Evolutionary conservation across 2,888 invertebrate genomes (phyloP), one percentile per base, ranked within the genome.

Genomic region (Slavum lentiscoides): DNA sequence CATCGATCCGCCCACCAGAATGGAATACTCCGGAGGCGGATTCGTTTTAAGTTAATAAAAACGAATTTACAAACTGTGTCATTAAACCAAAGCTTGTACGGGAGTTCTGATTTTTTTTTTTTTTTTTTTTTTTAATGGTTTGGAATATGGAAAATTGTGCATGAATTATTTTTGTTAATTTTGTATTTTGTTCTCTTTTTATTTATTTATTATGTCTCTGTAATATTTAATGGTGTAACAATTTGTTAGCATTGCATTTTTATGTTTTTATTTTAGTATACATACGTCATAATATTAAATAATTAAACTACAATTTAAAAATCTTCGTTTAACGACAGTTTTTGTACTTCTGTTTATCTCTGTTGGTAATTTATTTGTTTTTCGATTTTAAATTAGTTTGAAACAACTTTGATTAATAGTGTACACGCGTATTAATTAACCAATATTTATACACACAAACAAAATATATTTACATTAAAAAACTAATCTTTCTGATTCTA

Each of bases 11-110:
- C 94, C 93, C 86, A 91, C 91, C 76, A 89, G 94, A 85, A 89
- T 93, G 82, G 96, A 96, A 87, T 93, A 92, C 87, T 92, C 94
- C 85, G 94, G 94, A 64, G 96, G 96, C 83, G 95, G 95, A 77
- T 86, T 92, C 82, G 89, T 90, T 83, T 88, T 93, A 85, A 86
- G 90, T 84, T 90, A 88, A 88, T 67, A 69, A 39, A 30, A 59
- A 66, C 4, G 23, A 43, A 62, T 74, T 23, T 67, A 62, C 64
- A 9, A 59, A n/a, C 23, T 81, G 53, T 74, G 58, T 72, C 81
- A 61, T 19, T 5, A 37, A 55, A 68, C 49, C 19, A 19, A 49
- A 39, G 43, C 30, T n/a, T 15, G 53, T 53, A 30, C 17, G 15
- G 23, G 58, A 61, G 61, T 74, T 61, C 23, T 75, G 75, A 76